Percentiles rank a stretch among this genome's conserved stretches.
Conservation (phyloP, 2,113 vertebrate genomes). For the Eupsittula cactorum region DNA sequence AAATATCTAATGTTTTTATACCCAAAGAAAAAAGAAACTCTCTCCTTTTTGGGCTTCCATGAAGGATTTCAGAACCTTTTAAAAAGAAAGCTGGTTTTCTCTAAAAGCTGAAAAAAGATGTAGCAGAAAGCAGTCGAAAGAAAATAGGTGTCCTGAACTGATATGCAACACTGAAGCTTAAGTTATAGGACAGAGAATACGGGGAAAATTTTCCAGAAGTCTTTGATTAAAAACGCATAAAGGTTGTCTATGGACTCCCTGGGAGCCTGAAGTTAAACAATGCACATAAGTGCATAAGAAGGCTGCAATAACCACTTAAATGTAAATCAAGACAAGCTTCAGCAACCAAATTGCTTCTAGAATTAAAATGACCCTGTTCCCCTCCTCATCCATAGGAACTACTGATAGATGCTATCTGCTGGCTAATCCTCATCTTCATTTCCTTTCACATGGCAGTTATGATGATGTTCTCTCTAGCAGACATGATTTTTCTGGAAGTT, state of each 20-base stretch:
- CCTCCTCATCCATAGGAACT: background rate
- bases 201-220: background rate
- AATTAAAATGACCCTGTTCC: conserved; percentile 16
- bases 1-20: background rate
- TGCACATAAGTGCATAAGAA: background rate
- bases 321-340: conserved; percentile 9
- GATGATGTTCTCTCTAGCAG: background rate
- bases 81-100: background rate
- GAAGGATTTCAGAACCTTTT: background rate
- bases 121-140: background rate
- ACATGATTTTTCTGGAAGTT: background rate
- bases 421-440: background rate
- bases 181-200: background rate
- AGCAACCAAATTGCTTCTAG: conserved; percentile 20
- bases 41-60: background rate
- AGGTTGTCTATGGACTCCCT: background rate
- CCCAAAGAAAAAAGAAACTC: background rate
- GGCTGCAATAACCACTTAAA: conserved; percentile 12
- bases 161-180: background rate
- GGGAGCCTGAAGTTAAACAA: background rate
- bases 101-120: background rate
- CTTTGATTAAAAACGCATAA: background rate
- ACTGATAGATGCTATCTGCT: background rate
- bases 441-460: background rate
- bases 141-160: background rate